phyloP scores from a whole-genome alignment of 2,888 invertebrate species.

The Euzophera pinguis region DNA sequence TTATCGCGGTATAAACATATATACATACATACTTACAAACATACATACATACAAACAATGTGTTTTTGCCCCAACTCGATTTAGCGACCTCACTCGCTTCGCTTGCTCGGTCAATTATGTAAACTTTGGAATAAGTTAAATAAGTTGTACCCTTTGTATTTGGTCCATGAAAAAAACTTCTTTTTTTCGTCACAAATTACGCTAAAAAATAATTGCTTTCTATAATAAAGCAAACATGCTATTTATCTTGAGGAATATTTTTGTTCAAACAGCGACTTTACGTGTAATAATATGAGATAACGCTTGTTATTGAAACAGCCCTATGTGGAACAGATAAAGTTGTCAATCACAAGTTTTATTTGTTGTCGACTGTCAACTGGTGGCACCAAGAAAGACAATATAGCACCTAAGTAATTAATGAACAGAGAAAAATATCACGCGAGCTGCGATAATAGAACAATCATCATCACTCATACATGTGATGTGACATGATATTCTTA shows the following conservation, averaged over 20 bases:
- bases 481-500: too few species aligned
- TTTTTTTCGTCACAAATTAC: too few species aligned
- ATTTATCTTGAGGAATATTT: neutral
- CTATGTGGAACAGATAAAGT: constrained; percentile 24
- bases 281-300: constrained; percentile 2
- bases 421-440: too few species aligned
- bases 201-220: neutral
- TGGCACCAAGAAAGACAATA: neutral
- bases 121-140: too few species aligned
- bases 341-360: constrained; percentile 25
- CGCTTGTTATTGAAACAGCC: constrained; percentile 21
- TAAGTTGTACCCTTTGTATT: too few species aligned
- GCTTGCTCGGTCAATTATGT: too few species aligned
- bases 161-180: too few species aligned
- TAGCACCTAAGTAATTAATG: neutral
- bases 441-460: neutral
- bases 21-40: too few species aligned
- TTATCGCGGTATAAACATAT: too few species aligned
- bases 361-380: constrained; percentile 11
- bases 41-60: too few species aligned
- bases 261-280: neutral
- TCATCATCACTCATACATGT: neutral
- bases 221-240: neutral
- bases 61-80: too few species aligned
- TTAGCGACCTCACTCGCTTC: too few species aligned